Evolutionary conservation across 2,797 vertebrate genomes (phyloP).

Genomic region (Ciconia nigra): DNA sequence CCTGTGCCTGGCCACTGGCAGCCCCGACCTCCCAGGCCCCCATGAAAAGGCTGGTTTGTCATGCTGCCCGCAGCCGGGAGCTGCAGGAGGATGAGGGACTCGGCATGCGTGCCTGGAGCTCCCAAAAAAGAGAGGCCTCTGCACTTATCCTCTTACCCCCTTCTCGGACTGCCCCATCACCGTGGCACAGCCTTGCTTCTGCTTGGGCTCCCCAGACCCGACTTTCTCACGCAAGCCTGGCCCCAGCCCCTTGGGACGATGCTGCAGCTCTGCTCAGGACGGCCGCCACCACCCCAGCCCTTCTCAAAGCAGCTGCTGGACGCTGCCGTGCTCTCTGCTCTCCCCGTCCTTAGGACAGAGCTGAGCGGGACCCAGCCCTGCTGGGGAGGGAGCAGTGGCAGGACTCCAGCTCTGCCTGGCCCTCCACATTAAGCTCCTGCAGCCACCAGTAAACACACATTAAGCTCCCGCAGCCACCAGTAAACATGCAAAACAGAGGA

Average conservation of each 20-base stretch:
- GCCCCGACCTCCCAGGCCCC: not conserved
- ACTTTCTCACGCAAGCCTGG: accelerated
- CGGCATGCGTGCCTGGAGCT: accelerated
- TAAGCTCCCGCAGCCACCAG: not conserved
- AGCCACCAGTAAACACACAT: not conserved
- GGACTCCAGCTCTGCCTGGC: not conserved
- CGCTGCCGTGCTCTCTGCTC: accelerated
- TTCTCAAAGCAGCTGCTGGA: not conserved
- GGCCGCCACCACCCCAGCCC: accelerated
- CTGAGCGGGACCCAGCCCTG: not conserved
- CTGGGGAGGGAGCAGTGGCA: not conserved
- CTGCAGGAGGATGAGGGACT: not conserved
- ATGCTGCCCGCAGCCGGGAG: not conserved
- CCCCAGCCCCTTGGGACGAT: accelerated
- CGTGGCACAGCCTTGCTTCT: accelerated
- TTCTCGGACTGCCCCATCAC: not conserved
- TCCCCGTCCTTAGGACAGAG: accelerated
- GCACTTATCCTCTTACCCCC: not conserved
- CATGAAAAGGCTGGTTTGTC: not conserved
- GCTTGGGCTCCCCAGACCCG: not conserved
- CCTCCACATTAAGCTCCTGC: not conserved
- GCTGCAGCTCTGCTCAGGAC: not conserved
- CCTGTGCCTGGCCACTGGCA: not conserved
- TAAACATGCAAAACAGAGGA: not conserved
- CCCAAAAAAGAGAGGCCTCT: not conserved